Evolutionary conservation across 2,888 invertebrate genomes (phyloP).

Genomic region (Neoitamus cyanurus): DNA sequence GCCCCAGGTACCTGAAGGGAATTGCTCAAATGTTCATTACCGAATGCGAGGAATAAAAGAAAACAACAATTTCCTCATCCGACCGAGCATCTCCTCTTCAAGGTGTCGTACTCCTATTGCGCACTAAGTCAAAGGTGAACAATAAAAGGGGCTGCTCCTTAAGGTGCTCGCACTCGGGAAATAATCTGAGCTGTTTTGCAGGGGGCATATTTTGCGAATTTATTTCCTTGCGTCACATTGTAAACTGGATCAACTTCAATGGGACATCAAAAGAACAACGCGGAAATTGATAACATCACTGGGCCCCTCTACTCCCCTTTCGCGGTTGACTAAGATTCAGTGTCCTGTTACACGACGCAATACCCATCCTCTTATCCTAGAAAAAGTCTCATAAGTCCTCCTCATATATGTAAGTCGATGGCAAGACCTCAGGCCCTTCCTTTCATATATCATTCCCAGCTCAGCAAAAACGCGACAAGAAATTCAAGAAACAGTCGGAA

Average conservation of each 20-base stretch:
- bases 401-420: slow-evolving; percentile 1
- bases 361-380: neutral
- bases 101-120: neutral
- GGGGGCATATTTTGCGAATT: neutral
- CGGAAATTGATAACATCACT: neutral
- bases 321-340: neutral
- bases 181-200: neutral
- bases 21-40: slow-evolving; percentile 24
- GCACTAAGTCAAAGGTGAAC: neutral
- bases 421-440: slow-evolving; percentile 3
- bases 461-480: slow-evolving; percentile 26
- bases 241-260: neutral
- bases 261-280: neutral
- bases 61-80: neutral
- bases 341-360: neutral
- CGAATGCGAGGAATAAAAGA: neutral
- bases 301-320: neutral
- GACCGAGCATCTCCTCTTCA: neutral
- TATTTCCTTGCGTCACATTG: neutral
- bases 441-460: slow-evolving; percentile 19
- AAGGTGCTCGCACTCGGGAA: neutral
- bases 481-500: slow-evolving; percentile 20
- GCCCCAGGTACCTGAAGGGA: neutral
- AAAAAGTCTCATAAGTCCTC: neutral
- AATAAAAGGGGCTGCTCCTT: neutral